Conservation (phyloP, 2,113 vertebrate species). For the Leiothrix lutea region DNA sequence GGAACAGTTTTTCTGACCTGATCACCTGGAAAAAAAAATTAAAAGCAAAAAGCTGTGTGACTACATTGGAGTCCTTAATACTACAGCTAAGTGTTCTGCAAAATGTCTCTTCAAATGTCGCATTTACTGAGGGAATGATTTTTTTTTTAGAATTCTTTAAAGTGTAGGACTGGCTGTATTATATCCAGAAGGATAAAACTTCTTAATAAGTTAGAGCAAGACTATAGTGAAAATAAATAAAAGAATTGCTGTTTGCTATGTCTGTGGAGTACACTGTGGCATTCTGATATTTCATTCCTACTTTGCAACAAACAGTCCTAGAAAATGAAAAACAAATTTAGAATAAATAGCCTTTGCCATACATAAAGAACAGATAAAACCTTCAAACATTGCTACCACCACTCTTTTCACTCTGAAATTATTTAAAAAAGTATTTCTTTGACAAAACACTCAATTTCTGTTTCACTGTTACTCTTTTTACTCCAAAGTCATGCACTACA, state of each 20-base stretch:
- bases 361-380: not conserved
- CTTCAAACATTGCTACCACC: not conserved
- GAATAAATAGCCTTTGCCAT: not conserved
- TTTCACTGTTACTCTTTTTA: not conserved
- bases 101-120: not conserved
- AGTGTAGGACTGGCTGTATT: not conserved
- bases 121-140: not conserved
- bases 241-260: not conserved
- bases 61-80: not conserved
- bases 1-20: not conserved
- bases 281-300: not conserved
- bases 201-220: not conserved
- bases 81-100: not conserved
- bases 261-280: not conserved
- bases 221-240: not conserved
- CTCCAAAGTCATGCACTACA: not conserved
- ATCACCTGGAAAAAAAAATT: not conserved
- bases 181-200: not conserved
- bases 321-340: not conserved
- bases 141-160: not conserved
- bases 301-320: not conserved
- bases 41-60: not conserved
- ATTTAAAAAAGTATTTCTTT: not conserved
- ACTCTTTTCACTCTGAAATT: not conserved
- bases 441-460: not conserved